Conservation (phyloP, 2,888 invertebrate species). For the Aleiodes leptofemur region DNA sequence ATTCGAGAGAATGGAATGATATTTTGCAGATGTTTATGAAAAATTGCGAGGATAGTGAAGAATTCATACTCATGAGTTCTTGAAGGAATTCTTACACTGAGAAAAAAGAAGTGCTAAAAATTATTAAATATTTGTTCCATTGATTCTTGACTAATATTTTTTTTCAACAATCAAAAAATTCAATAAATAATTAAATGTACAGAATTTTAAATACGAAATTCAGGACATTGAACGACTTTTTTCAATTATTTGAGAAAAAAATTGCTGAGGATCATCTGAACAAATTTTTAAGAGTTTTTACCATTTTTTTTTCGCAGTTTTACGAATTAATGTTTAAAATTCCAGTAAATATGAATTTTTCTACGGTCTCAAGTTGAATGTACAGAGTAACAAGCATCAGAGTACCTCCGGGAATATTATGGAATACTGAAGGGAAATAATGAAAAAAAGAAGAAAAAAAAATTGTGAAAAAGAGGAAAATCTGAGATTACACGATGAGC, state of each 20-base stretch:
- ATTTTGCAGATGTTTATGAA: neutral
- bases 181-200: too few relatives aligned
- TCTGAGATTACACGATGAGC: slow-evolving; percentile 46
- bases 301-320: too few relatives aligned
- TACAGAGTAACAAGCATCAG: neutral
- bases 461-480: slow-evolving; percentile 19
- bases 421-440: neutral
- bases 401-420: slow-evolving; percentile 3
- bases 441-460: neutral
- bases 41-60: neutral
- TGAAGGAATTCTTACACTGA: neutral
- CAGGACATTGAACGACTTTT: too few relatives aligned
- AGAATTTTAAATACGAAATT: too few relatives aligned
- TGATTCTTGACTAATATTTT: too few relatives aligned
- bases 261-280: too few relatives aligned
- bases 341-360: slow-evolving; percentile 15
- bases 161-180: too few relatives aligned
- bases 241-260: too few relatives aligned
- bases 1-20: neutral
- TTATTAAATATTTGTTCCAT: too few relatives aligned
- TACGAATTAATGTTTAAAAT: slow-evolving; percentile 5
- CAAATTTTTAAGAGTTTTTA: too few relatives aligned
- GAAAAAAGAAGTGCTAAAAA: too few relatives aligned
- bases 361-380: slow-evolving; percentile 4
- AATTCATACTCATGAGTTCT: slow-evolving; percentile 1